phyloP scores from a whole-genome alignment of 1,140 invertebrate genomes.

The Drosophila murphyi region DNA sequence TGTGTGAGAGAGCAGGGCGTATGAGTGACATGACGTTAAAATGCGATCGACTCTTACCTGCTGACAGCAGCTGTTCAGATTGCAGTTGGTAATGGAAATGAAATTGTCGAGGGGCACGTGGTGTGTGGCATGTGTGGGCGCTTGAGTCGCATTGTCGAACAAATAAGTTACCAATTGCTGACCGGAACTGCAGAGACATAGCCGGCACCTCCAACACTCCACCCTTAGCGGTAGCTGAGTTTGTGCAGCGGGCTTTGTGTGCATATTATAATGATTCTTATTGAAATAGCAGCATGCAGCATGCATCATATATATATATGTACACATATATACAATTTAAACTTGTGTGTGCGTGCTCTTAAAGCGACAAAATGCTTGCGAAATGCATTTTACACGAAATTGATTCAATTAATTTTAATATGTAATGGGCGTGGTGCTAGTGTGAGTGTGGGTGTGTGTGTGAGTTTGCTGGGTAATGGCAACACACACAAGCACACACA shows the following conservation, averaged over 20 bases:
- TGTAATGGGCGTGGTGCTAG: slow-evolving; percentile 3
- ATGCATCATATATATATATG: background rate
- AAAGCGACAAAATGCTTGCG: slow-evolving; percentile 5
- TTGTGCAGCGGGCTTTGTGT: background rate
- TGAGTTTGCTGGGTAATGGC: background rate
- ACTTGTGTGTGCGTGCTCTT: background rate
- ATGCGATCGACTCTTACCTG: slow-evolving; percentile 57
- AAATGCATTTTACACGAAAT: slow-evolving; percentile 24
- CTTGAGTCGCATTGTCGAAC: slow-evolving; percentile 24
- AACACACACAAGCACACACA: background rate
- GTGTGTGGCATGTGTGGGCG: background rate
- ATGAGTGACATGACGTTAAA: slow-evolving; percentile 71
- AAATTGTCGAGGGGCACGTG: slow-evolving; percentile 42
- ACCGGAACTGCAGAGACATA: slow-evolving; percentile 5
- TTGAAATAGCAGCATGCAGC: background rate
- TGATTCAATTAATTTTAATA: slow-evolving; percentile 39
- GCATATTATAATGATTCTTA: slow-evolving; percentile 18
- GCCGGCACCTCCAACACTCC: no score
- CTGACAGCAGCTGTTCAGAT: slow-evolving; percentile 59
- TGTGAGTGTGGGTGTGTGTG: background rate
- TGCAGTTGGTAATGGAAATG: slow-evolving; percentile 60
- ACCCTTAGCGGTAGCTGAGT: background rate
- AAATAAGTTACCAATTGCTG: slow-evolving; percentile 23
- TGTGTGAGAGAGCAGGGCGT: slow-evolving; percentile 58
- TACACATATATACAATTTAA: background rate